These are phyloP conservation scores for Leptopilina boulardi DNA, from an alignment of 1,140 invertebrate genomes.

Conservation along the genomic window DNA sequence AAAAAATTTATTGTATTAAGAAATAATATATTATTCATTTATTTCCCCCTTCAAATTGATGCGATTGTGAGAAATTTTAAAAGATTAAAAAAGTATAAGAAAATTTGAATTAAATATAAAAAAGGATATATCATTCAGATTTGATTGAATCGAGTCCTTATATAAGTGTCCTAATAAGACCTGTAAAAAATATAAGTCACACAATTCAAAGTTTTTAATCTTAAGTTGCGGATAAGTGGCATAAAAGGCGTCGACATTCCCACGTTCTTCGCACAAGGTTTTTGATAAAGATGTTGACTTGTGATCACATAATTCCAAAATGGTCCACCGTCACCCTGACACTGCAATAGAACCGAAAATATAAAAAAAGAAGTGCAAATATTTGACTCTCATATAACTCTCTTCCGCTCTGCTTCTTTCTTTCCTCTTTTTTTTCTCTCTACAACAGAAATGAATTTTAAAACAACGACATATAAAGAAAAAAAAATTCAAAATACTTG, in stretches of 20 bases:
- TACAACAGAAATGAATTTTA: background rate
- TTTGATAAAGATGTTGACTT: slow-evolving; percentile 69
- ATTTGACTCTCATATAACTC: slow-evolving; percentile 15
- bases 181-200: slow-evolving; percentile 5
- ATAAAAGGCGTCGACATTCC: slow-evolving; percentile 70
- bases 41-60: too few relatives aligned
- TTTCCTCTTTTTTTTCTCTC: background rate
- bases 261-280: slow-evolving; percentile 65
- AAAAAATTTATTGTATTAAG: too few relatives aligned
- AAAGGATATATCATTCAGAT: background rate
- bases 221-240: slow-evolving; percentile 66
- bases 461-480: too few relatives aligned
- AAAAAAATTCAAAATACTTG: too few relatives aligned
- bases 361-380: slow-evolving; percentile 26
- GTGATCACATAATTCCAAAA: slow-evolving; percentile 34
- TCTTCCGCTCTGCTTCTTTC: slow-evolving; percentile 36
- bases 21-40: too few relatives aligned
- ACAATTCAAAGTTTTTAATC: slow-evolving; percentile 62
- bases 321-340: slow-evolving; percentile 13
- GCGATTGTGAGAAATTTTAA: background rate
- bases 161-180: slow-evolving; percentile 2
- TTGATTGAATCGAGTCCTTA: background rate
- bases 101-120: background rate
- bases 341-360: slow-evolving; percentile 28
- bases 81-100: background rate